phyloP scores from a whole-genome alignment of 2,888 invertebrate species.

The Trachelus iudaicus region DNA sequence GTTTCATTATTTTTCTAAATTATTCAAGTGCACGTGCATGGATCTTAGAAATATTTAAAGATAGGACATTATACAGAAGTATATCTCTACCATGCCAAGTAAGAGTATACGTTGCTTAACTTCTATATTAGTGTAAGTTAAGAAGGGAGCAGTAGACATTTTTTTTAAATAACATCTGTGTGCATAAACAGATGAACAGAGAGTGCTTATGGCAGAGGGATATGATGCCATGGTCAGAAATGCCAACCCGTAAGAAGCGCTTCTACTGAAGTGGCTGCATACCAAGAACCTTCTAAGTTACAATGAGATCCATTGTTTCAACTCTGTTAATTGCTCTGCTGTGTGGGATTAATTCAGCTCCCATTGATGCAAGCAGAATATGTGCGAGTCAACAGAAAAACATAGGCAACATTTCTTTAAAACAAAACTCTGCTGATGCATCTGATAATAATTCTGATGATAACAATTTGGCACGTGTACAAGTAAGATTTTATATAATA shows the following conservation, averaged over 20 bases:
- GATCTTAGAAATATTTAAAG: too few species aligned
- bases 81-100: too few species aligned
- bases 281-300: conserved; percentile 47
- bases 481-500: conserved; percentile 30
- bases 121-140: too few species aligned
- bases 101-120: too few species aligned
- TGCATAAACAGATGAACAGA: conserved; percentile 15
- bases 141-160: too few species aligned
- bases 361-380: conserved; percentile 47
- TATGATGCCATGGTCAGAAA: conserved; percentile 41
- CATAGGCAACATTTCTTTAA: conserved; percentile 43
- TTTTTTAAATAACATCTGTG: not conserved
- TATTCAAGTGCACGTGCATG: too few species aligned
- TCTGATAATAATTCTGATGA: conserved; percentile 42
- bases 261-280: conserved; percentile 47
- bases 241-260: conserved; percentile 46
- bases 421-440: conserved; percentile 39
- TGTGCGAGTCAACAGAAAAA: conserved; percentile 53
- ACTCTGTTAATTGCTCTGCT: conserved; percentile 44
- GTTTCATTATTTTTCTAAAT: too few species aligned
- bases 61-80: too few species aligned
- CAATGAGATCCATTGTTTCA: conserved; percentile 57
- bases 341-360: conserved; percentile 43
- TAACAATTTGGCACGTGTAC: conserved; percentile 38
- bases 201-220: conserved; percentile 17